Evolutionary conservation across 2,888 invertebrate genomes (phyloP).

Genomic region (Nebria salina): DNA sequence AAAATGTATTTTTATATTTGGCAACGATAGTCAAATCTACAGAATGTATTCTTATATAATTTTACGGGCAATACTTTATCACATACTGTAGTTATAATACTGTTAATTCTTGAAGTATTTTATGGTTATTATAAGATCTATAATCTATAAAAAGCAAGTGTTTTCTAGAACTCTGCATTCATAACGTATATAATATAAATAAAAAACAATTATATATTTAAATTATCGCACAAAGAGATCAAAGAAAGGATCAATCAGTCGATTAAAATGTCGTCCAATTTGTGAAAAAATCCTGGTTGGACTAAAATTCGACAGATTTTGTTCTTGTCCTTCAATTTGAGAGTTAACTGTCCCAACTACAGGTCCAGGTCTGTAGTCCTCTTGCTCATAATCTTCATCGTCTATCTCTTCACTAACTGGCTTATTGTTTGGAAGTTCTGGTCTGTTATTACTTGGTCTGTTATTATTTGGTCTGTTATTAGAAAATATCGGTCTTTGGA

Average conservation of each 20-base stretch:
- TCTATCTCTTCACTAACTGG: slow-evolving; percentile 43
- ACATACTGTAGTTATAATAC: too few relatives aligned
- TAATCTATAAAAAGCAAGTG: too few relatives aligned
- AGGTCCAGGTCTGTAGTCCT: slow-evolving; percentile 34
- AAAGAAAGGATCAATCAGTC: slow-evolving; percentile 49
- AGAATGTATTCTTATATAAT: too few relatives aligned
- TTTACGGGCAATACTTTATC: too few relatives aligned
- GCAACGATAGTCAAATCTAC: too few relatives aligned
- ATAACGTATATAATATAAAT: too few relatives aligned
- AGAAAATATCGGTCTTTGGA: not conserved
- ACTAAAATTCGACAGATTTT: slow-evolving; percentile 49
- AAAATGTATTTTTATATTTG: too few relatives aligned
- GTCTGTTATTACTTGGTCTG: slow-evolving; percentile 10
- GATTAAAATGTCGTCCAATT: slow-evolving; percentile 48
- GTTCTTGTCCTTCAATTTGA: slow-evolving; percentile 47
- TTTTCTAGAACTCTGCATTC: too few relatives aligned
- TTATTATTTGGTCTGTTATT: slow-evolving; percentile 29
- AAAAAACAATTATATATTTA: not conserved
- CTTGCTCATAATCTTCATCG: slow-evolving; percentile 27
- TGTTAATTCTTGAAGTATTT: too few relatives aligned
- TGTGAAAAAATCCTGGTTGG: slow-evolving; percentile 46
- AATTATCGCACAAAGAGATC: slow-evolving; percentile 46
- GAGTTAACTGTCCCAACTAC: slow-evolving; percentile 48
- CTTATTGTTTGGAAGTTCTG: slow-evolving; percentile 22
- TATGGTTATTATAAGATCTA: too few relatives aligned